Evolutionary conservation across 2,797 vertebrate species (phyloP).

Genomic region (Lates japonicus): DNA sequence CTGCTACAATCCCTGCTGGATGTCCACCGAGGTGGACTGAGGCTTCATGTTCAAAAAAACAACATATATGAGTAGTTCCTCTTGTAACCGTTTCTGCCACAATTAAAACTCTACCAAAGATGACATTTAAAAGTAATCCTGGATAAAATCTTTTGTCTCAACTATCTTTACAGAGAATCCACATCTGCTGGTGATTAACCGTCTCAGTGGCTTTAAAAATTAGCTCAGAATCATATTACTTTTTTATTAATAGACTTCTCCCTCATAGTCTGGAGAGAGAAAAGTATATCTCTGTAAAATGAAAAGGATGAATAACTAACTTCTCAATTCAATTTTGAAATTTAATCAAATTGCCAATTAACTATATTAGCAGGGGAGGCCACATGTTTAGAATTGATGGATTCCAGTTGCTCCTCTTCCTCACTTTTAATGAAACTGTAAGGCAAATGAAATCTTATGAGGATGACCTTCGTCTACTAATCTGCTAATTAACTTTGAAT

Average conservation of each 20-base stretch:
- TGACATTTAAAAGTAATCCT: constrained; percentile 49
- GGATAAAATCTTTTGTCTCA: constrained; percentile 49
- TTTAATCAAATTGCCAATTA: constrained; percentile 85
- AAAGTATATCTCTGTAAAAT: constrained; percentile 71
- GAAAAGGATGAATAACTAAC: constrained; percentile 77
- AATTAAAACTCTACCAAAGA: constrained; percentile 13
- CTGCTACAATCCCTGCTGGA: constrained; percentile 9
- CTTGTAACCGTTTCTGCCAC: constrained; percentile 6
- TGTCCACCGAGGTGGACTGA: constrained; percentile 16
- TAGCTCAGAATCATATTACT: constrained; percentile 71
- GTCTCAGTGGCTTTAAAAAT: constrained; percentile 75
- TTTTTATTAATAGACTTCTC: constrained; percentile 78
- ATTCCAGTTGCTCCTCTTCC: constrained; percentile 71
- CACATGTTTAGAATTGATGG: constrained; percentile 78
- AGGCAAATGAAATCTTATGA: constrained; percentile 57
- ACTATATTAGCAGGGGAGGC: constrained; percentile 78
- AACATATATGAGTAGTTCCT: not conserved
- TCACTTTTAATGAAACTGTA: constrained; percentile 63
- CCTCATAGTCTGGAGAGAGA: constrained; percentile 44
- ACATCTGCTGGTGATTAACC: constrained; percentile 76
- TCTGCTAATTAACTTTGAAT: constrained; percentile 81
- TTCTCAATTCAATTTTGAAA: constrained; percentile 78
- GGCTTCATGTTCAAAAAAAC: constrained; percentile 37
- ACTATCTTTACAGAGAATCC: constrained; percentile 56
- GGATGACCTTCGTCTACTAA: constrained; percentile 75